A percentile compares a stretch with the other conserved stretches of the same genome.
phyloP scores from a whole-genome alignment of 2,113 vertebrate genomes.

The Strix uralensis region DNA sequence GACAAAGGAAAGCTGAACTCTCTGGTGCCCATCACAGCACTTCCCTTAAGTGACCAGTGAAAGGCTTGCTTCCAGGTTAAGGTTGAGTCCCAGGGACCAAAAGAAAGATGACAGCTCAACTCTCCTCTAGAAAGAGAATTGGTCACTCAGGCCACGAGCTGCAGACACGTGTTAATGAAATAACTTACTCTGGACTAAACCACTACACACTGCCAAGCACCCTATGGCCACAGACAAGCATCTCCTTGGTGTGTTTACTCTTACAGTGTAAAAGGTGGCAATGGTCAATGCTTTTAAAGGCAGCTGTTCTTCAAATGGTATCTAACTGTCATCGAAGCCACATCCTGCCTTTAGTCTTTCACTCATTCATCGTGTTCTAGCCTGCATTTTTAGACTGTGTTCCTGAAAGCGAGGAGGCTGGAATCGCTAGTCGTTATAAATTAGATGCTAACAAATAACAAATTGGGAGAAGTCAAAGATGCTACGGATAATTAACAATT shows the following conservation, averaged over 20 bases:
- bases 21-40: neutral
- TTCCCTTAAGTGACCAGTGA: neutral
- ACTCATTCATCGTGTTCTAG: neutral
- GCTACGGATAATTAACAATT: neutral
- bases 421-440: neutral
- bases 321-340: neutral
- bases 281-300: neutral
- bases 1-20: accelerated
- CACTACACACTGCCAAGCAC: neutral
- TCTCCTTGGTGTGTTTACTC: neutral
- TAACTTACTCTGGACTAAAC: neutral
- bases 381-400: neutral
- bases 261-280: neutral
- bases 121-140: neutral
- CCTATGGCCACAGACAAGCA: accelerated
- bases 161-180: neutral
- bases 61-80: neutral
- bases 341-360: neutral
- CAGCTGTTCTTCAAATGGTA: neutral
- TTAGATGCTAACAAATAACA: neutral
- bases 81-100: neutral
- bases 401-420: neutral
- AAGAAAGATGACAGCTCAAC: neutral
- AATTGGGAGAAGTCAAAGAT: neutral
- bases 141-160: neutral